phyloP scores from a whole-genome alignment of 2,888 invertebrate species.

The Smittia sp. region DNA sequence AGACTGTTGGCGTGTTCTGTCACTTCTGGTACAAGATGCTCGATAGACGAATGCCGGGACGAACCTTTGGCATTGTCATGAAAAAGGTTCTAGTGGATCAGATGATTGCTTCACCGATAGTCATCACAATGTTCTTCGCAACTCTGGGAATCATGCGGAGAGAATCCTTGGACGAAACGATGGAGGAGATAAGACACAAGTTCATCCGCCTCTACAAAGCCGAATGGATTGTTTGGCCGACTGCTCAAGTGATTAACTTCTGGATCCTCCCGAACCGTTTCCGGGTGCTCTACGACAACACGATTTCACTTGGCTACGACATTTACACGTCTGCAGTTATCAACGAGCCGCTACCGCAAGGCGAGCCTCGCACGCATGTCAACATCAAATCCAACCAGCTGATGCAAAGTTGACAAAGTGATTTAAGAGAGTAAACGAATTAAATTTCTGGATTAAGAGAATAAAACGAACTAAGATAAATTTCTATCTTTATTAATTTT shows the following conservation, averaged over 20 bases:
- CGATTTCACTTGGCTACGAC: conserved; percentile 81
- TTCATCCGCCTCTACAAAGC: conserved; percentile 70
- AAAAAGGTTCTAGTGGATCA: conserved; percentile 84
- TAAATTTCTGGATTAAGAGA: neutral
- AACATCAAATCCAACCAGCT: neutral
- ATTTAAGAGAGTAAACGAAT: neutral
- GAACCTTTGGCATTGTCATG: conserved; percentile 61
- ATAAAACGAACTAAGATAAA: neutral
- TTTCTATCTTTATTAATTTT: neutral
- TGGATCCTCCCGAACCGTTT: conserved; percentile 77
- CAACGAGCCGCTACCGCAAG: conserved; percentile 13
- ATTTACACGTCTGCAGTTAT: conserved; percentile 77
- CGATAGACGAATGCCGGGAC: conserved; percentile 70
- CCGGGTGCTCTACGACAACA: conserved; percentile 83
- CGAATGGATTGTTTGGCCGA: conserved; percentile 92
- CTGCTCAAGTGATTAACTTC: conserved; percentile 90
- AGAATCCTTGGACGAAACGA: conserved; percentile 57
- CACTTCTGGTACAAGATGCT: conserved; percentile 84
- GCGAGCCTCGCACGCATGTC: neutral
- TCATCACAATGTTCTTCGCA: conserved; percentile 73
- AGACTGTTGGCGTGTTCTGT: conserved; percentile 71
- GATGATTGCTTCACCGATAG: conserved; percentile 76
- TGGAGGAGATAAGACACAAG: conserved; percentile 56
- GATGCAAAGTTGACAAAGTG: conserved; percentile 18
- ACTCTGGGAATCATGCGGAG: conserved; percentile 72